Conservation (phyloP, 2,888 invertebrate species). For the Sthenelais limicola region DNA sequence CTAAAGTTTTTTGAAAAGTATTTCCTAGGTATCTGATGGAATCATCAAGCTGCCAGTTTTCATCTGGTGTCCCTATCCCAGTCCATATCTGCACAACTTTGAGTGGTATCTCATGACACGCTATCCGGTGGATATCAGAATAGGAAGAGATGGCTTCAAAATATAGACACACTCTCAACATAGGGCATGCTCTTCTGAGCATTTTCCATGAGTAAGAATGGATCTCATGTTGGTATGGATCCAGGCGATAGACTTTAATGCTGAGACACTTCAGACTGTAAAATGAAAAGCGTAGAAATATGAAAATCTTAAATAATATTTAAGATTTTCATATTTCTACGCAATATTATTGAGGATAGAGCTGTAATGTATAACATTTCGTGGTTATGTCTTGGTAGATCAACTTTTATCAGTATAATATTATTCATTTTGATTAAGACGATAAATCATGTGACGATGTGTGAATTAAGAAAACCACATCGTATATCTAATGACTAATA, state of each 20-base stretch:
- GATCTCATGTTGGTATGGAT: slow-evolving; percentile 62
- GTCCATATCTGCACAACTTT: slow-evolving; percentile 62
- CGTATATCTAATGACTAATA: too few relatives aligned
- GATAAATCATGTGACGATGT: too few relatives aligned
- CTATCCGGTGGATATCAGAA: slow-evolving; percentile 53
- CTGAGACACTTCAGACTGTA: slow-evolving; percentile 19
- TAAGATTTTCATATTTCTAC: too few relatives aligned
- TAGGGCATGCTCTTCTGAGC: slow-evolving; percentile 55
- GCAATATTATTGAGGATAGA: too few relatives aligned
- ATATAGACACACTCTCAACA: slow-evolving; percentile 57
- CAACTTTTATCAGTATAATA: too few relatives aligned
- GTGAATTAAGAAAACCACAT: too few relatives aligned
- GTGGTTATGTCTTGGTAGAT: too few relatives aligned
- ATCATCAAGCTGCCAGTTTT: slow-evolving; percentile 56
- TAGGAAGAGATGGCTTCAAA: slow-evolving; percentile 58
- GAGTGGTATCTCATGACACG: slow-evolving; percentile 58
- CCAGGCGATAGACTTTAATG: slow-evolving; percentile 54
- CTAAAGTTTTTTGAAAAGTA: slow-evolving; percentile 51
- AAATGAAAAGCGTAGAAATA: too few relatives aligned
- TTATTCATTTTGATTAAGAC: too few relatives aligned
- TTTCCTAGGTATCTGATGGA: slow-evolving; percentile 56
- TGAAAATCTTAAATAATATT: too few relatives aligned
- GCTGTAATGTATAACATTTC: too few relatives aligned
- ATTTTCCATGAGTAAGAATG: slow-evolving; percentile 55
- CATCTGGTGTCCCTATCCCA: slow-evolving; percentile 58